Percentiles rank a stretch among this genome's conserved stretches.
Evolutionary conservation across 2,113 vertebrate genomes (phyloP).

Genomic region (Diadophis punctatus): DNA sequence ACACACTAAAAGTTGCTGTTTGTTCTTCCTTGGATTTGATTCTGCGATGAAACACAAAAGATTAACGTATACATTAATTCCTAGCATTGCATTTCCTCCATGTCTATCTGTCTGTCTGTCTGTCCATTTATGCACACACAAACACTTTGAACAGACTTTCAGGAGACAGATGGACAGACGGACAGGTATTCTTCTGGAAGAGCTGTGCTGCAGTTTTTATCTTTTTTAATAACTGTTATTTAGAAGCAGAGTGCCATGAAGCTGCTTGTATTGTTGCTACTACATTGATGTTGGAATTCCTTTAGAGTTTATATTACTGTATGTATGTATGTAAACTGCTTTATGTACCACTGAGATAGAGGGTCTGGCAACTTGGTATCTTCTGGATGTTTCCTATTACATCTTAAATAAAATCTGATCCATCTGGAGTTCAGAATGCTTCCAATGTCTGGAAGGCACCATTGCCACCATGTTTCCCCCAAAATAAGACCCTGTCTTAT

Average conservation of each 20-base stretch:
- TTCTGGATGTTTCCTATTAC: not conserved
- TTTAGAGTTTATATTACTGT: not conserved
- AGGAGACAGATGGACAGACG: not conserved
- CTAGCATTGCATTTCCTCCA: not conserved
- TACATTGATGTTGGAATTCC: not conserved
- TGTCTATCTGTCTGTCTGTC: not conserved
- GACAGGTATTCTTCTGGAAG: not conserved
- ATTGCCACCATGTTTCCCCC: too few species aligned
- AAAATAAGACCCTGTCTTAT: too few species aligned
- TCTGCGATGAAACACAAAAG: not conserved
- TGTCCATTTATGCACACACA: too few species aligned
- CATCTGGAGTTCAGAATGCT: not conserved
- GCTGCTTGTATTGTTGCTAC: not conserved
- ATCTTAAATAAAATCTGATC: not conserved
- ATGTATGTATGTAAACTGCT: not conserved
- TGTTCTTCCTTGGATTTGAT: not conserved
- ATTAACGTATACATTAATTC: not conserved
- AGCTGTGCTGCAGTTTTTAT: not conserved
- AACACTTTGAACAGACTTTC: not conserved
- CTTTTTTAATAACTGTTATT: not conserved
- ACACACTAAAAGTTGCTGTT: not conserved
- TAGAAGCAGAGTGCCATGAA: not conserved
- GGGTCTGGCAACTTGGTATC: not conserved
- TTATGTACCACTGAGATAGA: not conserved
- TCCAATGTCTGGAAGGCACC: not conserved